These are phyloP conservation scores for Chromobotia macracanthus DNA, from an alignment of 2,797 vertebrate genomes.

Conservation along the genomic window DNA sequence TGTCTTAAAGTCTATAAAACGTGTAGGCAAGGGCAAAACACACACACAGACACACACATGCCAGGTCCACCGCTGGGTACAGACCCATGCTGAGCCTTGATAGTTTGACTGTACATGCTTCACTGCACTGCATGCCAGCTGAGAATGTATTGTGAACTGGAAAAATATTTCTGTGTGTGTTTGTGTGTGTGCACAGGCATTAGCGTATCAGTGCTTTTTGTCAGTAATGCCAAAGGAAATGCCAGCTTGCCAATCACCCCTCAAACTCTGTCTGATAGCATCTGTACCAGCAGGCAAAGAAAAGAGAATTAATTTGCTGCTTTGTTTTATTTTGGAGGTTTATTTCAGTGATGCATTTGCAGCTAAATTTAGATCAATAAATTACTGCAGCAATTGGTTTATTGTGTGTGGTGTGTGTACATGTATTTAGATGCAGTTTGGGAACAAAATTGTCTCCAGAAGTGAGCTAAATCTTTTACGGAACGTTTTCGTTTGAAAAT, in stretches of 20 bases:
- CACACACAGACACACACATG: constrained; percentile 18
- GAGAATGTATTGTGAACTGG: constrained; percentile 26
- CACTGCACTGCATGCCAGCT: constrained; percentile 37
- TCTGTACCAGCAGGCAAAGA: constrained; percentile 6
- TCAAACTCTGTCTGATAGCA: constrained; percentile 53
- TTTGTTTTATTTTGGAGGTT: neutral
- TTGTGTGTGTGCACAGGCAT: constrained; percentile 5
- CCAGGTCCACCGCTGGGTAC: constrained; percentile 5
- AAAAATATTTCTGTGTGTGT: constrained; percentile 34
- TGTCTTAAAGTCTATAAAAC: constrained; percentile 79
- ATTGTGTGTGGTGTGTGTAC: constrained; percentile 5
- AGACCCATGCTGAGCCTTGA: neutral
- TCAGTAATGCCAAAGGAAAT: constrained; percentile 58
- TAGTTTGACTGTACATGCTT: constrained; percentile 35
- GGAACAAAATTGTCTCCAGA: neutral
- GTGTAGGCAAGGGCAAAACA: constrained; percentile 76
- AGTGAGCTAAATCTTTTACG: neutral
- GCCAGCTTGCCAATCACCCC: constrained; percentile 56
- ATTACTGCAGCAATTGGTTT: constrained; percentile 17
- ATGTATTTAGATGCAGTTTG: neutral
- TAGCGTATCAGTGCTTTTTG: constrained; percentile 9
- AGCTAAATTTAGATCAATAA: neutral
- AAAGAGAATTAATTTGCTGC: neutral
- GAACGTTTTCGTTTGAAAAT: neutral
- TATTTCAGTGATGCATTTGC: neutral